Evolutionary conservation across 2,888 invertebrate species (phyloP), one percentile per base, ranked within the genome.

Genomic region (Lasioglossum marginatum): DNA sequence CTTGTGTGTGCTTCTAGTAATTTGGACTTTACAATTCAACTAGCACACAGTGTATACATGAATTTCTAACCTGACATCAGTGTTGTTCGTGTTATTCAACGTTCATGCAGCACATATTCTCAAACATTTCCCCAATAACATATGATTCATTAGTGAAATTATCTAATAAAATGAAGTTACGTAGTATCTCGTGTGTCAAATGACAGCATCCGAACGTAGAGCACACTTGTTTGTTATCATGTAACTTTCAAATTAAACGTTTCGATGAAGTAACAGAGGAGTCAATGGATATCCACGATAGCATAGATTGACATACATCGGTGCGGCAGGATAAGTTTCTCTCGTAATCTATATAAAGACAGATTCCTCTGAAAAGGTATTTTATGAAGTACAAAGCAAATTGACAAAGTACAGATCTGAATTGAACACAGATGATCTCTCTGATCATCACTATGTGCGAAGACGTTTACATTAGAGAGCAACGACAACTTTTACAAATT

Each of bases 401-500:
- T 77, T 52, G 31, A 80, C 34, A 43, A 73, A 45, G 5, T 31
- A 63, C 10, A 34, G 14, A 43, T 78, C 48, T 34, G 77, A 68
- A 75, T 77, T 63, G 63, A 63, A 8, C 37, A 23, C 48, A 80
- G 60, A 74, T 52, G 70, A 72, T 79, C 45, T 5, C 48, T 40
- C 60, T 40, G 12, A 70, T 52, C 34, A 19, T 77, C 63, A 77
- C 48, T 66, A 93, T 93, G 93, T 85, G 83, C 40, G 93, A 93
- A 70, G 92, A 94, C 77, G 82, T 82, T 83, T 87, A 89, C 34
- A 80, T 82, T n/a, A 93, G 89, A 79, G 94, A 96, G 91, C 95
- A 95, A 91, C 96, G 96, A 93, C 95, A 96, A 89, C 94, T 96
- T 68, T 93, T 96, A 31, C 95, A 96, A 86, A 95, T 95, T 87